A percentile compares a stretch with the other conserved stretches of the same genome.
Evolutionary conservation across 2,888 invertebrate species (phyloP).

Genomic region (Formica aserva): DNA sequence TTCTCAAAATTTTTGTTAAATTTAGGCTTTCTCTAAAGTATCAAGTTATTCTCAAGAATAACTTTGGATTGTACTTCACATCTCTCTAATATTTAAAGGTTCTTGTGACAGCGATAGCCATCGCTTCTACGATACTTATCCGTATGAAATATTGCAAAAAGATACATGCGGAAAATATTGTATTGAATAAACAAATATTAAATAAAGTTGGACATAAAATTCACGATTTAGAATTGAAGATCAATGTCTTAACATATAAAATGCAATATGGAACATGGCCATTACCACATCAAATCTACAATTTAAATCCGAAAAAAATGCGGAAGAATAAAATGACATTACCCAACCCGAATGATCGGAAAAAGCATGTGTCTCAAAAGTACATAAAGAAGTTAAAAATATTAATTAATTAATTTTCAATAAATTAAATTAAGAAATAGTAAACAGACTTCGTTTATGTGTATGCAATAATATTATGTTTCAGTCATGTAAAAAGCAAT

Average conservation of each 20-base stretch:
- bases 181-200: constrained; percentile 70
- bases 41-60: neutral
- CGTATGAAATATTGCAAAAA: constrained; percentile 74
- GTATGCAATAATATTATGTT: neutral
- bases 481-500: constrained; percentile 62
- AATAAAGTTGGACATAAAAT: constrained; percentile 76
- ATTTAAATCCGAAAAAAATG: constrained; percentile 63
- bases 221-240: constrained; percentile 81
- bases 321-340: constrained; percentile 72
- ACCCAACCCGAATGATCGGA: constrained; percentile 73
- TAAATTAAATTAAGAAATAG: neutral
- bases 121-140: constrained; percentile 70
- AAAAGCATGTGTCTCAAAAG: constrained; percentile 76
- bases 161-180: constrained; percentile 63
- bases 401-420: neutral
- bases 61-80: neutral
- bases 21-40: neutral
- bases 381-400: constrained; percentile 51
- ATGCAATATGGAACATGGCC: constrained; percentile 83
- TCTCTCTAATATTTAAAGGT: constrained; percentile 58
- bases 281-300: constrained; percentile 74
- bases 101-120: constrained; percentile 69
- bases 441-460: neutral
- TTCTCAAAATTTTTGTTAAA: neutral
- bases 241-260: constrained; percentile 82